Conservation (phyloP, 2,113 vertebrate genomes). For the Tretioscincus oriximinensis region DNA sequence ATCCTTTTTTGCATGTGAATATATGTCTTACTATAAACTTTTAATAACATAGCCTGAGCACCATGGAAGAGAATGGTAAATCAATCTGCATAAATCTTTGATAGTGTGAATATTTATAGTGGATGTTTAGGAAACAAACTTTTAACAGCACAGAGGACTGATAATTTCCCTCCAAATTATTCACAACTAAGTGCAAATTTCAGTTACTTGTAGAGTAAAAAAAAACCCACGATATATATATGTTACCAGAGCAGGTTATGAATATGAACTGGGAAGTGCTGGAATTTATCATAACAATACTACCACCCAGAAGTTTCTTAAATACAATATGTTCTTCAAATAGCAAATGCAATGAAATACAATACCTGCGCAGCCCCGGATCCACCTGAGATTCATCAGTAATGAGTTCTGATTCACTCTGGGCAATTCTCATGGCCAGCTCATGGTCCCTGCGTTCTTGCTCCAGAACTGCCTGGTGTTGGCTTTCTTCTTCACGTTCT, state of each 20-base stretch:
- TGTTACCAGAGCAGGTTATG: background rate
- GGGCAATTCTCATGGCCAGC: constrained; percentile 92
- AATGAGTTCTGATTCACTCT: constrained; percentile 92
- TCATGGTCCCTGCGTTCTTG: constrained; percentile 93
- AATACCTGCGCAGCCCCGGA: constrained; percentile 84
- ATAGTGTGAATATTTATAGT: too few species aligned
- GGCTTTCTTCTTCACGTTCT: constrained; percentile 84
- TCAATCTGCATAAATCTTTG: too few species aligned
- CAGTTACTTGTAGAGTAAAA: background rate
- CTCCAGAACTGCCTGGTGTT: constrained; percentile 85
- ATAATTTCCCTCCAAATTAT: background rate
- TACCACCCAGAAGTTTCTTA: background rate
- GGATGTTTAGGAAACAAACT: too few species aligned
- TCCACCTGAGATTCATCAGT: constrained; percentile 83
- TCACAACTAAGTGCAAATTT: too few species aligned
- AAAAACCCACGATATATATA: background rate
- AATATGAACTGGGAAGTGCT: background rate
- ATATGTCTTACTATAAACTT: too few species aligned
- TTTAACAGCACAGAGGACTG: too few species aligned
- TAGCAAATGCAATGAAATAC: background rate
- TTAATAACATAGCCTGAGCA: too few species aligned
- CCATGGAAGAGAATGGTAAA: too few species aligned
- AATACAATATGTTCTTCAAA: background rate
- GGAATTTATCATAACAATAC: background rate
- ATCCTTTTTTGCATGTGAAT: too few species aligned